Evolutionary conservation across 1,140 invertebrate species (phyloP).

Genomic region (Matsumurasca onukii): DNA sequence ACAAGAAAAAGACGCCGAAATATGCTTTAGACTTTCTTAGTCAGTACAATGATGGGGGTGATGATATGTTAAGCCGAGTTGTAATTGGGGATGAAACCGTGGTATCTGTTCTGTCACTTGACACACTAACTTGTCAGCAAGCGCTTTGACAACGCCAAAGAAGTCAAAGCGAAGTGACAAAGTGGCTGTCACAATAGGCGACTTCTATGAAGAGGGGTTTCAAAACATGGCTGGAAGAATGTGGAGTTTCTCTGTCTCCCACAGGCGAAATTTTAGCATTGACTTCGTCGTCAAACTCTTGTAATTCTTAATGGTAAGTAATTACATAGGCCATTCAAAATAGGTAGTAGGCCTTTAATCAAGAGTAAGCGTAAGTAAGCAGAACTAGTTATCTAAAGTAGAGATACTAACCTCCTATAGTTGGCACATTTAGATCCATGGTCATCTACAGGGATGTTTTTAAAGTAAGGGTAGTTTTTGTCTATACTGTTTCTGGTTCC

Average conservation of each 20-base stretch:
- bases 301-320: conserved; percentile 49
- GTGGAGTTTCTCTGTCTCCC: conserved; percentile 69
- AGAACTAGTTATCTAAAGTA: neutral
- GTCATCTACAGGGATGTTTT: neutral
- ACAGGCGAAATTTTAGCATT: conserved; percentile 70
- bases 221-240: conserved; percentile 78
- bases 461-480: neutral
- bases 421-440: neutral
- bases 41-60: neutral
- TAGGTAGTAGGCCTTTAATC: neutral
- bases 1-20: no score
- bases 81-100: conserved; percentile 59
- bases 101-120: conserved; percentile 56
- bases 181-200: no score
- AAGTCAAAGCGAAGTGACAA: no score
- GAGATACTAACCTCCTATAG: neutral
- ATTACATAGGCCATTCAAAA: conserved; percentile 17
- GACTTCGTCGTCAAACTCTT: conserved; percentile 58
- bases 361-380: neutral
- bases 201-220: no score
- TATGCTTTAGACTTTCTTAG: no score
- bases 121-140: no score
- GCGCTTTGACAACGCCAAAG: no score
- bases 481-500: neutral
- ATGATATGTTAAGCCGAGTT: conserved; percentile 70